Conservation (phyloP, 2,113 vertebrate species). For the Garra rufa region DNA sequence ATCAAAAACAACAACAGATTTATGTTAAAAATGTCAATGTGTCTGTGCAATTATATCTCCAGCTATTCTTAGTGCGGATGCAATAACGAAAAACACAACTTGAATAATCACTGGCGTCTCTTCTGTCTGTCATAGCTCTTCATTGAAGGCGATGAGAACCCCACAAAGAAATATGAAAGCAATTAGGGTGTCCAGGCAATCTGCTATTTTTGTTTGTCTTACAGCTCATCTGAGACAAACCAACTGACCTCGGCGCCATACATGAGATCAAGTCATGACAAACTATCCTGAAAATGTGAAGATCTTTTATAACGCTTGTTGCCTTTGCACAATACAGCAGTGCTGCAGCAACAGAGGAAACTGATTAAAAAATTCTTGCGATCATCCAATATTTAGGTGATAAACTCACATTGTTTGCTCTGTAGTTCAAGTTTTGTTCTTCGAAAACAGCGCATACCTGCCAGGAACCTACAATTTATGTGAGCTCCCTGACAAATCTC, state of each 20-base stretch:
- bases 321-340: conserved; percentile 38
- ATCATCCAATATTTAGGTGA: conserved; percentile 47
- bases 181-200: conserved; percentile 59
- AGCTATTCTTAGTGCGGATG: not conserved
- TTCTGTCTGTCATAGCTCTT: conserved; percentile 40
- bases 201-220: conserved; percentile 66
- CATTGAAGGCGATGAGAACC: conserved; percentile 47
- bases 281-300: conserved; percentile 46
- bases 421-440: conserved; percentile 4
- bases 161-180: conserved; percentile 62
- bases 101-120: conserved; percentile 37
- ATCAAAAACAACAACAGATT: conserved; percentile 1
- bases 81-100: conserved; percentile 20
- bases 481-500: not conserved
- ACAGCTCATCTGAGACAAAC: conserved; percentile 60
- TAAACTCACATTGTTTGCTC: conserved; percentile 45
- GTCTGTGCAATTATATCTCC: not conserved
- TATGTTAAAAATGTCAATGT: not conserved
- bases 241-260: conserved; percentile 38
- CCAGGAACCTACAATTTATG: not conserved
- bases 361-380: conserved; percentile 37
- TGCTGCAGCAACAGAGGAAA: conserved; percentile 42
- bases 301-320: conserved; percentile 16
- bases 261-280: conserved; percentile 47
- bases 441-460: conserved; percentile 38